Evolutionary conservation across 2,797 vertebrate species (phyloP), one percentile per base, ranked within the genome.

Genomic region (Gouania willdenowi): DNA sequence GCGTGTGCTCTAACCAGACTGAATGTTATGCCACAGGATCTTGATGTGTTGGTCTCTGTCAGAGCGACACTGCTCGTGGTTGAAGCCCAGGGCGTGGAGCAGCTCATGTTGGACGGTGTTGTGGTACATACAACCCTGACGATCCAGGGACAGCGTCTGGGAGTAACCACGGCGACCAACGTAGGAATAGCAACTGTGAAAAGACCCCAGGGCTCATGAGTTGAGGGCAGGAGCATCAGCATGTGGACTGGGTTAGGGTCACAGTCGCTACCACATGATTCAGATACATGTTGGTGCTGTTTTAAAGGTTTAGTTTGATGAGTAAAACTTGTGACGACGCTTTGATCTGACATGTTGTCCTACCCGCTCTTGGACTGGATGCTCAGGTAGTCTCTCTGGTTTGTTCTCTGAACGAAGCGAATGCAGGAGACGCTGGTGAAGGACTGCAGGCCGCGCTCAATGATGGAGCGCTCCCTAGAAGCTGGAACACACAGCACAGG

Each of bases 51-150:
- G 52, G 60, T 88, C 84, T 23, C 84, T 59, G 73, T 88, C 86
- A 1, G 53, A 86, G 37, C 82, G 76, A 21, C 69, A 73, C 61
- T 88, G 86, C 22, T 88, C 86, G 4, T 88, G 86, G 59, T 83
- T 64, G 60, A 88, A 87, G 41, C 84, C 86, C 3, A 88, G 81
- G 9, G 83, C 84, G n/a, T 88, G 86, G 5, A 87, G 77, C 44
- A 86, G 75, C 72, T 87, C 81, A 5, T 86, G 84, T 46, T 85
- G 83, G 7, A 88, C 68, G 0, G 68, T 85, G 50, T 6, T 66
- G 52, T 86, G 74, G 63, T 83, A 86, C n/a, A 86, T 6, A 26
- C 85, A 87, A 19, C 81, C 79, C 15, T 28, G 39, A 1, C 77
- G 74, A 23, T 46, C 61, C 46, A 87, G 71, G 27, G 75, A 78